phyloP scores from a whole-genome alignment of 2,888 invertebrate genomes.

The Diarsia brunnea region DNA sequence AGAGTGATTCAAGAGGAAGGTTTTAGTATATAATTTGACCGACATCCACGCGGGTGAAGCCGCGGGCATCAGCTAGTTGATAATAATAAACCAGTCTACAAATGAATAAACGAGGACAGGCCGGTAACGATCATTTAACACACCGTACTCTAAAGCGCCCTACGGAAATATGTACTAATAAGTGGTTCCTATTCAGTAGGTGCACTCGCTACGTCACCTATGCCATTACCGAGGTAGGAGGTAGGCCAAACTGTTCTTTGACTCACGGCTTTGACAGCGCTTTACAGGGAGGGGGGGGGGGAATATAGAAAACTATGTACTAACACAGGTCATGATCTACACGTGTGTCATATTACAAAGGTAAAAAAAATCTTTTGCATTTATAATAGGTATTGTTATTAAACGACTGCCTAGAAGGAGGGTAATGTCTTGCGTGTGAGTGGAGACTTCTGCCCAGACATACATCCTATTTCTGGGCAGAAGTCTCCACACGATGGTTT shows the following conservation, averaged over 20 bases:
- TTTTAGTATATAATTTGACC: no score
- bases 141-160: not conserved
- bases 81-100: constrained; percentile 10
- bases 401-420: not conserved
- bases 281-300: no score
- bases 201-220: constrained; percentile 3
- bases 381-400: no score
- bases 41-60: no score
- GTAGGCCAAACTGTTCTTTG: not conserved
- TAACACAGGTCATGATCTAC: not conserved
- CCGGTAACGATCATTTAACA: not conserved
- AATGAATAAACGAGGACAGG: constrained; percentile 6
- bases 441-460: no score
- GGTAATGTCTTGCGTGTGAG: not conserved
- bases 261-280: not conserved
- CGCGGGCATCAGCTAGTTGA: no score
- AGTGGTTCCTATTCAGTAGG: not conserved
- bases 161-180: constrained; percentile 26
- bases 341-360: not conserved
- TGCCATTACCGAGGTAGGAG: not conserved
- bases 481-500: no score
- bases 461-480: no score
- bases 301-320: not conserved
- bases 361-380: no score
- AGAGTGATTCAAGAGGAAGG: no score